These are phyloP conservation scores for Nycteola revayana DNA, from an alignment of 2,888 invertebrate genomes.

Conservation along the genomic window DNA sequence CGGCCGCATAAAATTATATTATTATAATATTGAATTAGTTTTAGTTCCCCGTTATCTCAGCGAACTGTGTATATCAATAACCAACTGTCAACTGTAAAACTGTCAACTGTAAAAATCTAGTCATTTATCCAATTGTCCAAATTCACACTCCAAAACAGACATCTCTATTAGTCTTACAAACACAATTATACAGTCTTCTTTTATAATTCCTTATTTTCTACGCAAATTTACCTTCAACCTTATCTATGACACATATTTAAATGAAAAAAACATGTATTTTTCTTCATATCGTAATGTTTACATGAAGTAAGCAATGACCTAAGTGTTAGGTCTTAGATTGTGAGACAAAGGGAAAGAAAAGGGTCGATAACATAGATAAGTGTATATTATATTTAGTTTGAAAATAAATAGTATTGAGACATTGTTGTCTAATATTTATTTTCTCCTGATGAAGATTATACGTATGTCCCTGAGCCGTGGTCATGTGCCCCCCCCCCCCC, in stretches of 20 bases:
- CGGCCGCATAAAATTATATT: too few relatives aligned
- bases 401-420: too few relatives aligned
- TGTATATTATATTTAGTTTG: too few relatives aligned
- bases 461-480: too few relatives aligned
- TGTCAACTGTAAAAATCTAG: background rate
- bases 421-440: too few relatives aligned
- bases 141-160: background rate
- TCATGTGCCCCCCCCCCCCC: too few relatives aligned
- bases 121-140: background rate
- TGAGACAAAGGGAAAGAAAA: constrained; percentile 23
- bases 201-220: constrained; percentile 32
- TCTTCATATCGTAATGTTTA: constrained; percentile 12
- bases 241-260: constrained; percentile 33
- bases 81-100: too few relatives aligned
- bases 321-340: constrained; percentile 17
- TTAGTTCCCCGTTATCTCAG: too few relatives aligned
- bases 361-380: background rate
- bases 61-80: too few relatives aligned
- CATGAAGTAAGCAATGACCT: constrained; percentile 27
- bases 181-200: constrained; percentile 26
- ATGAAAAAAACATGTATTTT: constrained; percentile 20
- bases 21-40: too few relatives aligned
- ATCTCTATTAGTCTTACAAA: too few relatives aligned
- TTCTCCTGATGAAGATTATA: too few relatives aligned
- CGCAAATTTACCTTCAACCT: constrained; percentile 23